Evolutionary conservation across 2,888 invertebrate species (phyloP).

Genomic region (Drosophila paranaensis): DNA sequence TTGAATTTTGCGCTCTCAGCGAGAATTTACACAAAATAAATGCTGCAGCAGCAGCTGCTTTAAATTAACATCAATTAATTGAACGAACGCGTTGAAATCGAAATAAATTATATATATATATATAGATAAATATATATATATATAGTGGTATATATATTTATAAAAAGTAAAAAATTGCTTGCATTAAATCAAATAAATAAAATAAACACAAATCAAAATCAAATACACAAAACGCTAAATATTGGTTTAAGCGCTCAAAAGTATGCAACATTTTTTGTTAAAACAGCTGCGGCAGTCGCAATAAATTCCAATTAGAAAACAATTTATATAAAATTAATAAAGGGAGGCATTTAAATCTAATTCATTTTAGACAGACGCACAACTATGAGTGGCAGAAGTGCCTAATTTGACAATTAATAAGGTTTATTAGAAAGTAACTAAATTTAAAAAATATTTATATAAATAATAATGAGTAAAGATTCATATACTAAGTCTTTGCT

Average conservation of each 20-base stretch:
- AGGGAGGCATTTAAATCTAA: neutral
- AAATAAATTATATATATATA: constrained; percentile 28
- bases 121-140: neutral
- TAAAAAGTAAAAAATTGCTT: constrained; percentile 7
- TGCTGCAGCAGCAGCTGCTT: constrained; percentile 39
- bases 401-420: neutral
- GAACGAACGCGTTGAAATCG: constrained; percentile 21
- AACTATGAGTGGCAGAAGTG: too few species aligned
- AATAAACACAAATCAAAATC: constrained; percentile 47
- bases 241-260: constrained; percentile 55
- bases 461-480: too few species aligned
- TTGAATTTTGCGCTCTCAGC: constrained; percentile 34
- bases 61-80: constrained; percentile 69
- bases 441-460: too few species aligned
- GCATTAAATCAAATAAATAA: constrained; percentile 57
- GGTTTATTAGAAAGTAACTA: too few species aligned
- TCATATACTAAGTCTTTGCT: too few species aligned
- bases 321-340: neutral
- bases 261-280: constrained; percentile 41
- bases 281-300: constrained; percentile 31
- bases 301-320: constrained; percentile 17
- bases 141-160: neutral
- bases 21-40: constrained; percentile 23
- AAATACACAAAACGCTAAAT: constrained; percentile 49
- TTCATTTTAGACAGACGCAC: too few species aligned